These are phyloP conservation scores for Agriopis leucophaearia DNA, from an alignment of 2,888 invertebrate genomes.

Conservation along the genomic window DNA sequence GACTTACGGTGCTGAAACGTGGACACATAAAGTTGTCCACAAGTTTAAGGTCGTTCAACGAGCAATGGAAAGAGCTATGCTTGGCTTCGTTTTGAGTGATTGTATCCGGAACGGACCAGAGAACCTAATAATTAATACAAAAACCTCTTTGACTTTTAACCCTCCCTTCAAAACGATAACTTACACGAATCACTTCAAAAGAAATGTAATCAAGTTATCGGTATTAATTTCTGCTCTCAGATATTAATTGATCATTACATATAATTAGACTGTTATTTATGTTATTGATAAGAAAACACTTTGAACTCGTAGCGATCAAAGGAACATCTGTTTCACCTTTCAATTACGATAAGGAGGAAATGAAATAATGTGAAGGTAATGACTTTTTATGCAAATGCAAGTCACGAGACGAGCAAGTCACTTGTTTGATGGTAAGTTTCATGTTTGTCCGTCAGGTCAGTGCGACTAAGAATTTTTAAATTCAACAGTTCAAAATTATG, in stretches of 20 bases:
- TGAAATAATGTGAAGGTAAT: neutral
- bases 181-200: conserved; percentile 40
- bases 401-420: too few species aligned
- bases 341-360: conserved; percentile 11
- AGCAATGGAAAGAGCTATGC: too few species aligned
- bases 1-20: too few species aligned
- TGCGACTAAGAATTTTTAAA: too few species aligned
- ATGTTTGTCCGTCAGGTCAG: too few species aligned
- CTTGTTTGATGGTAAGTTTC: too few species aligned
- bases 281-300: conserved; percentile 68
- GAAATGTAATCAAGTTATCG: conserved; percentile 41
- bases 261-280: conserved; percentile 77
- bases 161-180: conserved; percentile 25
- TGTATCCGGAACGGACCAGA: too few species aligned
- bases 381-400: too few species aligned
- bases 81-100: too few species aligned
- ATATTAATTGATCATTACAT: conserved; percentile 66
- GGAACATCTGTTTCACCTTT: conserved; percentile 39
- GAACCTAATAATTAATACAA: neutral
- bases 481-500: too few species aligned
- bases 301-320: conserved; percentile 58
- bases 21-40: too few species aligned
- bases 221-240: conserved; percentile 52
- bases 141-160: neutral
- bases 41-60: too few species aligned